Evolutionary conservation across 1,140 invertebrate species (phyloP).

Genomic region (Listronotus bonariensis): DNA sequence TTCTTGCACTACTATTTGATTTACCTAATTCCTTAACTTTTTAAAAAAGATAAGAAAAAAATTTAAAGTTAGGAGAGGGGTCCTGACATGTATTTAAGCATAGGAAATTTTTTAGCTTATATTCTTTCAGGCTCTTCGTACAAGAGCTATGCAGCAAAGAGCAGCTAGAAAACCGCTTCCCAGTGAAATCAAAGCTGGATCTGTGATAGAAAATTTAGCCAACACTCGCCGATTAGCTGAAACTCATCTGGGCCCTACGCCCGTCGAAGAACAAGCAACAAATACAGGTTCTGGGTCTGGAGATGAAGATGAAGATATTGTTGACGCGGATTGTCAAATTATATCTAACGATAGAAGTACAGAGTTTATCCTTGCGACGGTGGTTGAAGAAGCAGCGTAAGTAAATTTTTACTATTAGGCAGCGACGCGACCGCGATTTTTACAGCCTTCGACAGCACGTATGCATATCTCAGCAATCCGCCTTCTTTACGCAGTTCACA

Average conservation of each 20-base stretch:
- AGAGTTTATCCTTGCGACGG: constrained; percentile 84
- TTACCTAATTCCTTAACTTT: no score
- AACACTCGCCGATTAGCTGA: constrained; percentile 80
- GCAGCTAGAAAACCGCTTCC: constrained; percentile 74
- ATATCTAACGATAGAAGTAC: constrained; percentile 89
- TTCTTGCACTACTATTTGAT: no score
- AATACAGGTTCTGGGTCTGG: constrained; percentile 90
- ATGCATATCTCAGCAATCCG: no score
- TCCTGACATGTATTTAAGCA: no score
- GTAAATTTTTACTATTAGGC: constrained; percentile 39
- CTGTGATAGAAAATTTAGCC: constrained; percentile 87
- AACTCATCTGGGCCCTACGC: constrained; percentile 71
- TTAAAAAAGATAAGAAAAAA: no score
- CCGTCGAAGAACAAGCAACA: constrained; percentile 74
- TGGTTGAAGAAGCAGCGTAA: constrained; percentile 74
- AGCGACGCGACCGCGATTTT: background rate
- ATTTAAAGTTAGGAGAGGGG: no score
- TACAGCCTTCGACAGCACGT: no score
- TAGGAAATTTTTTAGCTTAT: no score
- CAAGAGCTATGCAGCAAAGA: constrained; percentile 80
- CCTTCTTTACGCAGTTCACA: no score
- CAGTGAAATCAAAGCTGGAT: constrained; percentile 74
- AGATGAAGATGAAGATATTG: constrained; percentile 76
- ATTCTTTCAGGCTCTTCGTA: constrained; percentile 81
- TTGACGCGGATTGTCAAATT: constrained; percentile 75